Evolutionary conservation across 2,797 vertebrate species (phyloP).

Genomic region (Echiichthys vipera): DNA sequence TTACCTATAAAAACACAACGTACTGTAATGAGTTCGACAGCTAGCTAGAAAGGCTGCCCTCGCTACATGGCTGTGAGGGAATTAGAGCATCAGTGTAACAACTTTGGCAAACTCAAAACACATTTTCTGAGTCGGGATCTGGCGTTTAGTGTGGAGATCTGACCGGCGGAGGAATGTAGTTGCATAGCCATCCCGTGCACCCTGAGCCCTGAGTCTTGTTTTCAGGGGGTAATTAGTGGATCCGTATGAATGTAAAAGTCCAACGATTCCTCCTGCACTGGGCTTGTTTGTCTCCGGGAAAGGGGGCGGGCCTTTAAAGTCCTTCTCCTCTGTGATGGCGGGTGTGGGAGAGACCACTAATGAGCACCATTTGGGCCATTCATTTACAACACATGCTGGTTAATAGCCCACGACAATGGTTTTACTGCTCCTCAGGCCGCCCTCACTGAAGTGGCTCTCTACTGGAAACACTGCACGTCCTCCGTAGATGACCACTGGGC

Average conservation of each 20-base stretch:
- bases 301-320: conserved; percentile 39
- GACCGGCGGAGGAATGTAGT: conserved; percentile 47
- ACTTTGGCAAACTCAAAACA: conserved; percentile 18
- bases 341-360: conserved; percentile 71
- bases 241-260: conserved; percentile 53
- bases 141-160: conserved; percentile 35
- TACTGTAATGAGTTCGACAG: background rate
- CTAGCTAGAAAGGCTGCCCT: background rate
- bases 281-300: conserved; percentile 60
- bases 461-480: conserved; percentile 61
- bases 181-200: conserved; percentile 47
- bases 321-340: conserved; percentile 54
- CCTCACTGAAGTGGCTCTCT: conserved; percentile 52
- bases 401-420: conserved; percentile 72
- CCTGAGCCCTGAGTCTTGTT: conserved; percentile 24
- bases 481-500: conserved; percentile 51
- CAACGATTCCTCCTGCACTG: conserved; percentile 36
- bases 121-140: conserved; percentile 37
- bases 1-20: background rate
- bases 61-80: background rate
- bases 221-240: conserved; percentile 47
- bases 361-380: conserved; percentile 77
- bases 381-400: conserved; percentile 79
- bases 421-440: conserved; percentile 64
- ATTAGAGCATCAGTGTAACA: conserved; percentile 15